Base-by-base conservation (phyloP, 2,113 vertebrate species). In the Cyanoramphus novaezelandiae region DNA sequence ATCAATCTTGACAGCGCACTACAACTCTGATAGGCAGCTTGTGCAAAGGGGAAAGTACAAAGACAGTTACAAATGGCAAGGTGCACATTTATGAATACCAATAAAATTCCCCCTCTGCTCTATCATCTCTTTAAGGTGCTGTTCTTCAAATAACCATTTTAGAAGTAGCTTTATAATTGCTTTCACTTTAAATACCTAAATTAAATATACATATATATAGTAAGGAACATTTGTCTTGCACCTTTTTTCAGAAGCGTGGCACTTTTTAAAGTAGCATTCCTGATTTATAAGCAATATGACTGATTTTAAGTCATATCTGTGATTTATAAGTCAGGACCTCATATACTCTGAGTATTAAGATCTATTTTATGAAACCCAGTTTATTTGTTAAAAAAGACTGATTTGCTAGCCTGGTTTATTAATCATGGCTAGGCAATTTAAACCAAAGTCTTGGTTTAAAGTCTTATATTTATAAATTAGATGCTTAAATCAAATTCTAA, bases 151-250 rank as follows among this genome's bases (percentile, higher is more conserved):
- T 90, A 72, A 76, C 59, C 62, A 49, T 85, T 93, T 93, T 88
- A 91, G 79, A 84, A 78, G 68, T 37, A 94, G 59, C 13, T 90
- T 95, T 92, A 82, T 93, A 96, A 90, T 97, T 97, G 82, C 46
- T 91, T 93, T 77, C 43, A 95, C 60, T 93, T 81, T 88, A 96
- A 92, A 96, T 96, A 94, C 25, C 43, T 90, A 95, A 88, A 94
- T 97, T 96, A 92, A 95, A 94, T 96, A 93, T 88, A 92, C 81
- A 91, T 96, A 89, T n/a, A 77, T 95, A 96, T 95, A 93, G 11
- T 81, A 87, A 85, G 49, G 18, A 83, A 68, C 81, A 93, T 97
- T 95, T 93, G 29, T 96, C 77, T 97, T 47, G 14, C 17, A 95
- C 47, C 70, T 97, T 94, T 95, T 82, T 68, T 96, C 43, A 80